Evolutionary conservation across 2,113 vertebrate genomes (phyloP).

Genomic region (Cyanoderma ruficeps): DNA sequence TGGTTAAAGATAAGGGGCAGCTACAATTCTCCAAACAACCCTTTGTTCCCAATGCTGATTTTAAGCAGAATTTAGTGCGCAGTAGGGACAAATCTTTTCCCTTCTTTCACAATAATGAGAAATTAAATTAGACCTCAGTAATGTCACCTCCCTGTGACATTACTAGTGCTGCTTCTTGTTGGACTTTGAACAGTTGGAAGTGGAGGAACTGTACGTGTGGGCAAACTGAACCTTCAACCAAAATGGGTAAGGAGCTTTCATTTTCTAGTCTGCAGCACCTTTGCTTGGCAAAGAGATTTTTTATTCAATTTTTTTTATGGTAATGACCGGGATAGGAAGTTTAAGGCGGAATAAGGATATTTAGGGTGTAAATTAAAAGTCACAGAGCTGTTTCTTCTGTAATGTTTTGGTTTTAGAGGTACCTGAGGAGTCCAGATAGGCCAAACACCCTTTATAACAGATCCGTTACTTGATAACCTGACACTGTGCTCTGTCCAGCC

Average conservation of each 20-base stretch:
- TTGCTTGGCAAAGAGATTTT: neutral
- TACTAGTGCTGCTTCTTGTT: neutral
- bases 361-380: neutral
- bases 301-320: no score
- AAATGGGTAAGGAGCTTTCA: neutral
- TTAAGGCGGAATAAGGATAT: neutral
- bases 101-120: neutral
- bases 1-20: neutral
- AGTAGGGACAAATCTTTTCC: neutral
- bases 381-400: neutral
- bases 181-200: neutral
- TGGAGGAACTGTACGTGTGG: neutral
- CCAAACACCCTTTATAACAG: neutral
- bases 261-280: neutral
- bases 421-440: neutral
- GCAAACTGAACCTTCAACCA: neutral
- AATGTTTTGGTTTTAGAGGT: neutral
- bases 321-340: neutral
- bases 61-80: slow-evolving; percentile 29
- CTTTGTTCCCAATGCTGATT: neutral
- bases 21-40: neutral
- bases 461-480: neutral
- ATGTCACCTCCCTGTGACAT: neutral
- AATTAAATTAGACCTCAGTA: slow-evolving; percentile 11
- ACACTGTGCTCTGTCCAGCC: neutral